phyloP scores from a whole-genome alignment of 2,797 vertebrate genomes.

The Chelon labrosus region DNA sequence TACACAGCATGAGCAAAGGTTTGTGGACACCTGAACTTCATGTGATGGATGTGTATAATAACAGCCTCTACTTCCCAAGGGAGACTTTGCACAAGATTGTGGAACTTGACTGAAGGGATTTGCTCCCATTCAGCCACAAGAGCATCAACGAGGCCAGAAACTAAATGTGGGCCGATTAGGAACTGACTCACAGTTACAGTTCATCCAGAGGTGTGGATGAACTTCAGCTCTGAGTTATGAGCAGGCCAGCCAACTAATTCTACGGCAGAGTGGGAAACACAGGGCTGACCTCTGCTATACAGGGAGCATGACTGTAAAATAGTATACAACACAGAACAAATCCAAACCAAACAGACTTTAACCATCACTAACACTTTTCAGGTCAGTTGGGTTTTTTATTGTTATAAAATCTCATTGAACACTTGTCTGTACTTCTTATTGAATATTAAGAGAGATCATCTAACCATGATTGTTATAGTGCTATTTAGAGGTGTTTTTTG shows the following conservation, averaged over 20 bases:
- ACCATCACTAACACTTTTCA: slow-evolving; percentile 5
- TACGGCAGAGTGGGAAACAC: not conserved
- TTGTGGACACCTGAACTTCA: not conserved
- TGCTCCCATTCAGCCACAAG: not conserved
- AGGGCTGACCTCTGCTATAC: not conserved
- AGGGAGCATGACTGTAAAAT: no score
- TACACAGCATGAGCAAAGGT: not conserved
- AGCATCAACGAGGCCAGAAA: not conserved
- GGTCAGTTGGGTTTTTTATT: slow-evolving; percentile 11
- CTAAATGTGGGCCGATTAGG: not conserved
- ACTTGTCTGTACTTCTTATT: slow-evolving; percentile 14
- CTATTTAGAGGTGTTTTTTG: slow-evolving; percentile 50
- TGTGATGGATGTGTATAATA: not conserved
- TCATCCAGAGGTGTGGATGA: slow-evolving; percentile 1
- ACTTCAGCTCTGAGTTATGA: not conserved
- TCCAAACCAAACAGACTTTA: slow-evolving; percentile 6
- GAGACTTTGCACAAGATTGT: slow-evolving; percentile 5
- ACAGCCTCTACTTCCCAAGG: not conserved
- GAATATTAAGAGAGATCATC: slow-evolving; percentile 30
- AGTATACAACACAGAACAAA: not conserved
- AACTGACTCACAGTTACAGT: not conserved
- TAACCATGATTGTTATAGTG: slow-evolving; percentile 39
- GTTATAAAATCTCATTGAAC: not conserved
- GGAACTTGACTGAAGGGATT: slow-evolving; percentile 7
- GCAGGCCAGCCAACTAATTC: not conserved